A percentile compares a stretch with the other conserved stretches of the same genome.
phyloP scores from a whole-genome alignment of 2,797 vertebrate species.

The Chelidonichthys spinosus region DNA sequence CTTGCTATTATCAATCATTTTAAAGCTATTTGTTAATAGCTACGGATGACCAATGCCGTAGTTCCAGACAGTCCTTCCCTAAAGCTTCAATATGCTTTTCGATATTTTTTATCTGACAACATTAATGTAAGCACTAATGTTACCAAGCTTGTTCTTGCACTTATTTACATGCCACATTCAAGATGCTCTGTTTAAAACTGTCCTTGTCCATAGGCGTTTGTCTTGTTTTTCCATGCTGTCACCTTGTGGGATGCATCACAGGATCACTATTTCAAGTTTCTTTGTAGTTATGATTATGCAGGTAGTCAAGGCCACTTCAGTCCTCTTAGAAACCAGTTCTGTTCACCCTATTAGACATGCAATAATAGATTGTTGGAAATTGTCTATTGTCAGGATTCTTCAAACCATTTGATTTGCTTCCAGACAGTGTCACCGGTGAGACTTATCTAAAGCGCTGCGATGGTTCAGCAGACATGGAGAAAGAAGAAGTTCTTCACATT shows the following conservation, averaged over 20 bases:
- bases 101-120: no score
- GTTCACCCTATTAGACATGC: background rate
- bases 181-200: no score
- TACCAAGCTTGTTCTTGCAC: no score
- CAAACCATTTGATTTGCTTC: background rate
- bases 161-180: no score
- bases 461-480: slow-evolving; percentile 13
- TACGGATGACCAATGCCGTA: no score
- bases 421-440: slow-evolving; percentile 17
- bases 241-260: background rate
- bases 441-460: slow-evolving; percentile 9
- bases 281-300: background rate
- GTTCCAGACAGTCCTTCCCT: no score
- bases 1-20: no score
- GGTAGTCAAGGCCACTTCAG: background rate
- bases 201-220: no score
- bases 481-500: slow-evolving; percentile 44
- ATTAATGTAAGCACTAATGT: no score
- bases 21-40: no score
- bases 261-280: background rate
- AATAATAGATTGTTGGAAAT: background rate
- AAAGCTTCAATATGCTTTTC: no score
- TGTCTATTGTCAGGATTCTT: background rate
- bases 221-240: background rate
- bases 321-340: background rate